Evolutionary conservation across 2,113 vertebrate genomes (phyloP), one percentile per base, ranked within the genome.

Genomic region (Himantopus leucocephalus): DNA sequence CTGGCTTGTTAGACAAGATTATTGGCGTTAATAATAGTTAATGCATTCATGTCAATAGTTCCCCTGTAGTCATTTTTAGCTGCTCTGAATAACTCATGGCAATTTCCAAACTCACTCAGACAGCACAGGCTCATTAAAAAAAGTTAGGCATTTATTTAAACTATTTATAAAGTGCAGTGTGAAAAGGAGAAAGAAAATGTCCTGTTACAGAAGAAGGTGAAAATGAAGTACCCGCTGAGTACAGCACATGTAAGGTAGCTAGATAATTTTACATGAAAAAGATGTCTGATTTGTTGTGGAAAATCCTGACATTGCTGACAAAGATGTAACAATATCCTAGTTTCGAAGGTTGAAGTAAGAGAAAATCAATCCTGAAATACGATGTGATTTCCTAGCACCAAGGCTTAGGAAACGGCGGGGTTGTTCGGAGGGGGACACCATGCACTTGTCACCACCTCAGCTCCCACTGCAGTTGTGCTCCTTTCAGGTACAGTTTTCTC

Each of bases 321-420:
- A 82, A 85, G 92, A 62, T 66, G 55, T 73, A 94, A 79, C 75
- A 63, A 34, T 64, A 94, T 35, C 78, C 67, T 34, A 1, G 24
- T 63, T 96, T 77, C 64, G 70, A 93, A 94, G 52, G 87, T 8
- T 45, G 22, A 76, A 93, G 27, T 48, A 67, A 67, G 86, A 81
- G 43, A 66, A 92, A 92, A 92, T 95, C 80, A 78, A 59, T 95
- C 67, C 53, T 91, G 87, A 93, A 88, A 48, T 68, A 72, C 2
- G 1, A 35, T 72, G 71, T 48, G 34, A 79, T 81, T 94, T 92
- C 81, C 78, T 26, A 39, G 60, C 62, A 45, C 37, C 0, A 11
- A 45, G 74, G 17, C 32, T 26, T 56, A 13, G 45, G 71, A 47
- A 82, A 13, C 0, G 0, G 39, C 48, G 27, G 12, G 29, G 7